Conservation (phyloP, 2,888 invertebrate genomes). For the Lasioglossum vierecki region DNA sequence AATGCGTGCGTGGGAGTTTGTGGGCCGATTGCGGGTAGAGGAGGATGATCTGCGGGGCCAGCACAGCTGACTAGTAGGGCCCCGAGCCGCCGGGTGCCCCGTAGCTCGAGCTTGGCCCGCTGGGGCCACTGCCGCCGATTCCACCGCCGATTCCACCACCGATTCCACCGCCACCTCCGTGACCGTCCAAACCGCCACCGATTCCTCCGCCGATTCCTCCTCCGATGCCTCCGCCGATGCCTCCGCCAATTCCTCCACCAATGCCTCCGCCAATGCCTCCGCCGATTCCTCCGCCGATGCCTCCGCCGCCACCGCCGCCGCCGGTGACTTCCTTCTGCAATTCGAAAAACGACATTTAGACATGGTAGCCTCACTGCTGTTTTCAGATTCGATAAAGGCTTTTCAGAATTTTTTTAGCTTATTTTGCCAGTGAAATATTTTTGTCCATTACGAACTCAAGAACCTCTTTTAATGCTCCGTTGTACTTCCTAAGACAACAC, state of each 20-base stretch:
- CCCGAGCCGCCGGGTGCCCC: slow-evolving; percentile 89
- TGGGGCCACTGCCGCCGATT: slow-evolving; percentile 78
- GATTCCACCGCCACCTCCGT: slow-evolving; percentile 71
- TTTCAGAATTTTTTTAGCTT: not conserved
- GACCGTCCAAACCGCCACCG: slow-evolving; percentile 78
- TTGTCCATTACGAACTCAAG: not conserved
- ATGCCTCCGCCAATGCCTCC: slow-evolving; percentile 76
- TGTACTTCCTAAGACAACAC: no score
- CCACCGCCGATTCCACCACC: slow-evolving; percentile 63
- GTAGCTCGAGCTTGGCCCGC: slow-evolving; percentile 86
- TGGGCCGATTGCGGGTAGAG: slow-evolving; percentile 65
- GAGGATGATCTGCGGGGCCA: slow-evolving; percentile 60
- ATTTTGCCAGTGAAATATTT: not conserved
- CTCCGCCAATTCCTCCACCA: slow-evolving; percentile 74
- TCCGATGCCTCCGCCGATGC: slow-evolving; percentile 74
- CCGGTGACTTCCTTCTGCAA: slow-evolving; percentile 77
- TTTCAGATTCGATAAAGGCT: not conserved
- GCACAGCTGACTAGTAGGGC: slow-evolving; percentile 86
- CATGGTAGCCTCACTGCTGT: not conserved
- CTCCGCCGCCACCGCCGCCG: slow-evolving; percentile 76
- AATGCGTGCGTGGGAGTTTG: slow-evolving; percentile 64
- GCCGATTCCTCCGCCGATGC: slow-evolving; percentile 71
- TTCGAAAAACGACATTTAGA: not conserved
- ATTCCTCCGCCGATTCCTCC: slow-evolving; percentile 75
- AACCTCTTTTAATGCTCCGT: no score